These are phyloP conservation scores for Distichodus sexfasciatus DNA, from an alignment of 2,797 vertebrate species.

Conservation along the genomic window DNA sequence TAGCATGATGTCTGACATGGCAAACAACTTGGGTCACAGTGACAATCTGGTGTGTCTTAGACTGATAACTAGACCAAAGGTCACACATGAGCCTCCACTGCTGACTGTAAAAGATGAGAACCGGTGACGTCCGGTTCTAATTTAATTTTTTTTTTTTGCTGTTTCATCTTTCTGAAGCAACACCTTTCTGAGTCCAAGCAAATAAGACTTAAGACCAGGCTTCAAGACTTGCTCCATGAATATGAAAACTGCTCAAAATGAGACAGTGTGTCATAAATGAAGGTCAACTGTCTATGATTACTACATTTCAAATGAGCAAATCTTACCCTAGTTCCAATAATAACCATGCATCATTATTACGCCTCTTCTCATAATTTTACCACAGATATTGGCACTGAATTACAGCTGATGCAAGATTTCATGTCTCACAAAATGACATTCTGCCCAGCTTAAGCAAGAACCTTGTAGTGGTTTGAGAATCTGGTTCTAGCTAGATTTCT, in stretches of 20 bases:
- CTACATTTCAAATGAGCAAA: background rate
- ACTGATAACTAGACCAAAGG: constrained; percentile 47
- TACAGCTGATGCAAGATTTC: constrained; percentile 22
- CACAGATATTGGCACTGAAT: constrained; percentile 7
- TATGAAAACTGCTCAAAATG: background rate
- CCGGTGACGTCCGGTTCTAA: too few species aligned
- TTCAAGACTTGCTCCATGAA: background rate
- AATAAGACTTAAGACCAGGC: too few species aligned
- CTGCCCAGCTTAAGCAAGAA: constrained; percentile 3
- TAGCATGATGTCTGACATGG: background rate
- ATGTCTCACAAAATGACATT: constrained; percentile 6
- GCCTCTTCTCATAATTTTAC: background rate
- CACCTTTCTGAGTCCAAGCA: too few species aligned
- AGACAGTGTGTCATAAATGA: background rate
- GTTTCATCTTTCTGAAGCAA: too few species aligned
- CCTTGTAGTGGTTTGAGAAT: constrained; percentile 2
- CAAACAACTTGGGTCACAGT: constrained; percentile 9
- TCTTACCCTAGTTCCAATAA: background rate
- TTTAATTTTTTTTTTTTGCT: too few species aligned
- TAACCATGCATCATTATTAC: too few species aligned
- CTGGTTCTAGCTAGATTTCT: constrained; percentile 25
- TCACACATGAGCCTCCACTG: background rate
- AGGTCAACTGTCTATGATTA: too few species aligned
- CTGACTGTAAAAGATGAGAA: background rate
- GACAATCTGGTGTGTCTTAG: background rate